phyloP scores from a whole-genome alignment of 2,113 vertebrate species.

The Cyprinodon brontotheroides region DNA sequence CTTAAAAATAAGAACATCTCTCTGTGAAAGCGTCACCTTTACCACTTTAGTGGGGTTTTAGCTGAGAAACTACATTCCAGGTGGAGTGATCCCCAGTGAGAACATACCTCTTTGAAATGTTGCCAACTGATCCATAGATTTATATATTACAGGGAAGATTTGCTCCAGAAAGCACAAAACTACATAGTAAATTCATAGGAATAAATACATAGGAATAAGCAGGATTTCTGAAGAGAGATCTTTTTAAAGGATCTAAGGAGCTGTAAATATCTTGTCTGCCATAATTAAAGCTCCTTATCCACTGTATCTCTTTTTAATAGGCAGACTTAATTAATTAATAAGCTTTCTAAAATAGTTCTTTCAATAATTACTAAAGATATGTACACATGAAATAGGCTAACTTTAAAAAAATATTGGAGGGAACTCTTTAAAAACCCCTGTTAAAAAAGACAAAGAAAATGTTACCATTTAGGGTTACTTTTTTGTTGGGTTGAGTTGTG shows the following conservation, averaged over 20 bases:
- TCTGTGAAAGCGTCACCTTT: constrained; percentile 50
- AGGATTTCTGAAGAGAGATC: background rate
- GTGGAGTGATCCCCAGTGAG: constrained; percentile 5
- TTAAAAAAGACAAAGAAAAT: constrained; percentile 12
- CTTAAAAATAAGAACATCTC: constrained; percentile 59
- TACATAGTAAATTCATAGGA: constrained; percentile 34
- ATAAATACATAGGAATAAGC: background rate
- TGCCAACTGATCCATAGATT: constrained; percentile 20
- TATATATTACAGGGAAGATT: constrained; percentile 20
- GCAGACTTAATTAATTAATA: constrained; percentile 50
- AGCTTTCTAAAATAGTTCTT: constrained; percentile 22
- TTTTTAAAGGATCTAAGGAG: background rate
- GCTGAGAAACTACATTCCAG: constrained; percentile 14
- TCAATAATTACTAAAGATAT: constrained; percentile 51
- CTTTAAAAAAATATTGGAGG: constrained; percentile 38
- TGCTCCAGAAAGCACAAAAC: constrained; percentile 22
- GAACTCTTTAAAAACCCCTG: constrained; percentile 48
- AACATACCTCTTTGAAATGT: constrained; percentile 28
- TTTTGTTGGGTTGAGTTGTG: constrained; percentile 18
- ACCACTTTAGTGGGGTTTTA: constrained; percentile 29
- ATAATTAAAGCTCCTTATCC: background rate
- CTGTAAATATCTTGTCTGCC: background rate
- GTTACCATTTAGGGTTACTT: constrained; percentile 45
- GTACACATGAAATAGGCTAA: constrained; percentile 43
- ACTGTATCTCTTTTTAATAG: background rate